phyloP scores from a whole-genome alignment of 2,888 invertebrate species.

The Cosmopolites sordidus region DNA sequence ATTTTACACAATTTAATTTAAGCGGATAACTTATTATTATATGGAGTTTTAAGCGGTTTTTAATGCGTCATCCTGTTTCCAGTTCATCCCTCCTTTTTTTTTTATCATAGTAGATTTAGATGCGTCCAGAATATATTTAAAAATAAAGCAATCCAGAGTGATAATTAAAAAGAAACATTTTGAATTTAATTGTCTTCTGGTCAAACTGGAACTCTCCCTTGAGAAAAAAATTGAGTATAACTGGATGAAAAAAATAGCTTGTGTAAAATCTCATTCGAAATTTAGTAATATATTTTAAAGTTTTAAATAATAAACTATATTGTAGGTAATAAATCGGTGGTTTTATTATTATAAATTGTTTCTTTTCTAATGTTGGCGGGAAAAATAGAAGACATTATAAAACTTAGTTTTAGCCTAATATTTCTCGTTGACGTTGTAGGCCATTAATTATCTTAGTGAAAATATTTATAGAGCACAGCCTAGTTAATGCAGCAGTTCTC shows the following conservation, averaged over 20 bases:
- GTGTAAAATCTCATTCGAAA: too few species aligned
- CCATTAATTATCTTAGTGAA: conserved; percentile 16
- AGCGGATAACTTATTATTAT: conserved; percentile 18
- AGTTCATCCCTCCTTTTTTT: conserved; percentile 16
- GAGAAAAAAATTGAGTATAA: too few species aligned
- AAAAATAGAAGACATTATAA: not conserved
- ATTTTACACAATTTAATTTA: conserved; percentile 11
- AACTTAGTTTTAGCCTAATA: not conserved
- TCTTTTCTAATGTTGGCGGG: too few species aligned
- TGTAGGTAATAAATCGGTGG: too few species aligned
- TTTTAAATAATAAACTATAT: too few species aligned
- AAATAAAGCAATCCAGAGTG: conserved; percentile 9
- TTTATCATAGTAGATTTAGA: conserved; percentile 28
- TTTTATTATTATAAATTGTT: too few species aligned
- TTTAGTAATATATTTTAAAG: too few species aligned
- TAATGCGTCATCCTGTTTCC: conserved; percentile 2
- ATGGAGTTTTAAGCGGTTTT: conserved; percentile 1
- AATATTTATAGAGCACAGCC: conserved; percentile 23
- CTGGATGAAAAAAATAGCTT: too few species aligned
- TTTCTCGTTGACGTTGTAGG: conserved; percentile 5
- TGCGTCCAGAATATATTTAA: conserved; percentile 21
- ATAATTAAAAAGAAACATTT: too few species aligned
- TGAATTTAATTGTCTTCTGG: too few species aligned
- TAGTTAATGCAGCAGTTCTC: conserved; percentile 14
- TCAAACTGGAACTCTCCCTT: too few species aligned